Evolutionary conservation across 37 sponge, comb jelly and placozoan genomes (phyloP).

Genomic region (Hexactinellida sp.): DNA sequence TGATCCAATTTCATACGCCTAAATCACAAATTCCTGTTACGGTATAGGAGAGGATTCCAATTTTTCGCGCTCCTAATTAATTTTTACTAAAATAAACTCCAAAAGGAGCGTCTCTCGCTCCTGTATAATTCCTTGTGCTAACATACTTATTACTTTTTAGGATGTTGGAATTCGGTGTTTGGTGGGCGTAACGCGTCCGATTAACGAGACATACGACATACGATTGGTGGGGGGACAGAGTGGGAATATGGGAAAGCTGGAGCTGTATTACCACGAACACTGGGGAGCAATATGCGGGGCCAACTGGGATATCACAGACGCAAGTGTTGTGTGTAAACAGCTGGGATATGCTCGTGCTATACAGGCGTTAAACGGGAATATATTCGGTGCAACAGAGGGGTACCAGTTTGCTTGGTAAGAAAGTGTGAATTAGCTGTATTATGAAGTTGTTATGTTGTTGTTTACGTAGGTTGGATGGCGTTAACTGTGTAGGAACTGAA

Average conservation of each 20-base stretch:
- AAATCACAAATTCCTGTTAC: no score
- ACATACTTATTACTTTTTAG: background rate
- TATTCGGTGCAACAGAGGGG: background rate
- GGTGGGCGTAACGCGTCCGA: background rate
- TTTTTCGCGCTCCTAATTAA: no score
- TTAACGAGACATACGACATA: slow-evolving; percentile 16
- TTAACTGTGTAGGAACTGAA: background rate
- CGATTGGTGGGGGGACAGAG: slow-evolving; percentile 27
- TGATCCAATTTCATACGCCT: no score
- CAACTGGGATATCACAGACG: slow-evolving; percentile 24
- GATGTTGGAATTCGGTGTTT: background rate
- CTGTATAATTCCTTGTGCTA: background rate
- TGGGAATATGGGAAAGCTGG: slow-evolving; percentile 30
- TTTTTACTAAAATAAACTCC: no score
- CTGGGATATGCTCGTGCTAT: slow-evolving; percentile 29
- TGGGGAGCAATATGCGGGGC: slow-evolving; percentile 44
- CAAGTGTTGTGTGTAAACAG: slow-evolving; percentile 42
- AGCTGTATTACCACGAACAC: slow-evolving; percentile 31
- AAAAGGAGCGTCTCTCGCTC: no score
- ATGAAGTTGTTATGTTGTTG: background rate
- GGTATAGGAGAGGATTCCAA: no score
- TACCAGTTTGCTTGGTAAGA: background rate
- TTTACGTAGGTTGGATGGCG: background rate
- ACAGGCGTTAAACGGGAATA: background rate
- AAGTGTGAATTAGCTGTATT: background rate